phyloP scores from a whole-genome alignment of 2,888 invertebrate genomes.

The Ennomos quercinarius region DNA sequence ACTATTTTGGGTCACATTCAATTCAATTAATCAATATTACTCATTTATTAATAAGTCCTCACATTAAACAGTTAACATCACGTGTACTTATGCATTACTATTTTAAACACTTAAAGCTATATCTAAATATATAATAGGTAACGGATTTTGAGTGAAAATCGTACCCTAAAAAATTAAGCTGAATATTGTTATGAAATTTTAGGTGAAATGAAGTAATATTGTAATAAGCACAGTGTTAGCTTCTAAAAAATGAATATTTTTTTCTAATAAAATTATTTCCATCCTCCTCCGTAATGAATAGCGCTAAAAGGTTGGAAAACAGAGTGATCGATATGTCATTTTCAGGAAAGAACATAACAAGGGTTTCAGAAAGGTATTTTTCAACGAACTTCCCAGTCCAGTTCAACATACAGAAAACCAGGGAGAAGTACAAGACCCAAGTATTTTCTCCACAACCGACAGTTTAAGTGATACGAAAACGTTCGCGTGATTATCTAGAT shows the following conservation, averaged over 20 bases:
- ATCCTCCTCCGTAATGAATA: constrained; percentile 12
- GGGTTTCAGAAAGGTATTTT: constrained; percentile 64
- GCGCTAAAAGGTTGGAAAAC: constrained; percentile 30
- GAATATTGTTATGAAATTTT: no score
- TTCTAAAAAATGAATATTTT: neutral
- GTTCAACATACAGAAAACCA: neutral
- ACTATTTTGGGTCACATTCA: constrained; percentile 52
- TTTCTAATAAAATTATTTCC: neutral
- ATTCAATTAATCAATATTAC: constrained; percentile 44
- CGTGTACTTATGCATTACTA: constrained; percentile 71
- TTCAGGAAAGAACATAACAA: constrained; percentile 49
- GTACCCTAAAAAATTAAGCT: no score
- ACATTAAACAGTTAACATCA: constrained; percentile 44
- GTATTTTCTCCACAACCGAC: no score
- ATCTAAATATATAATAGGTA: constrained; percentile 64
- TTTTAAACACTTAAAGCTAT: constrained; percentile 83
- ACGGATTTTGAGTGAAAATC: constrained; percentile 65
- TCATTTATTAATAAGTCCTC: constrained; percentile 36
- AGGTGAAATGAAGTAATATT: no score
- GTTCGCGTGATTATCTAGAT: no score
- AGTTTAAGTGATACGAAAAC: no score
- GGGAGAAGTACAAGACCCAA: no score
- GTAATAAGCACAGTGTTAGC: no score
- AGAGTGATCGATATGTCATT: constrained; percentile 44
- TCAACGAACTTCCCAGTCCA: constrained; percentile 39